phyloP scores from a whole-genome alignment of 2,888 invertebrate species.

The Agriotes lineatus region DNA sequence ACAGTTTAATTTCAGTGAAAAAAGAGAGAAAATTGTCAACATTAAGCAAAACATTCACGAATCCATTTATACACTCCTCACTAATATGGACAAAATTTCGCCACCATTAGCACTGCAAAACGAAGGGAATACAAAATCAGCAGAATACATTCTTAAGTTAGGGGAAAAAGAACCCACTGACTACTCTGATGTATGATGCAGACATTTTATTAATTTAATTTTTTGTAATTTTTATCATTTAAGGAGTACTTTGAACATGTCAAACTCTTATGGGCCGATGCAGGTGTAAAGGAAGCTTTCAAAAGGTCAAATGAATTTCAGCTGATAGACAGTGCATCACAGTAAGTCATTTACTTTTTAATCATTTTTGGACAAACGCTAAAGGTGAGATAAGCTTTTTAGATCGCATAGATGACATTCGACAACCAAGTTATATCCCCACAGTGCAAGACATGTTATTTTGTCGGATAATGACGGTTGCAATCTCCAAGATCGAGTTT shows the following conservation, averaged over 20 bases:
- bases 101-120: constrained; percentile 68
- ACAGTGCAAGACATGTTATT: constrained; percentile 82
- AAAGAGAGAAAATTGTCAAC: constrained; percentile 74
- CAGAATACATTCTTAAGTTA: constrained; percentile 68
- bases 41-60: constrained; percentile 83
- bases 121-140: constrained; percentile 66
- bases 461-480: constrained; percentile 80
- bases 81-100: constrained; percentile 68
- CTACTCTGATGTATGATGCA: constrained; percentile 74
- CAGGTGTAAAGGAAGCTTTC: constrained; percentile 78
- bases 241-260: constrained; percentile 82
- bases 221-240: constrained; percentile 48
- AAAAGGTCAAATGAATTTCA: constrained; percentile 82
- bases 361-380: not conserved
- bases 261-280: constrained; percentile 76
- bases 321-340: constrained; percentile 84
- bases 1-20: constrained; percentile 69
- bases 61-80: constrained; percentile 76
- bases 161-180: constrained; percentile 69
- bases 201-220: too few relatives aligned
- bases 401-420: constrained; percentile 76
- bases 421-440: constrained; percentile 76
- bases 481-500: constrained; percentile 82
- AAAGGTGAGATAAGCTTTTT: constrained; percentile 72
- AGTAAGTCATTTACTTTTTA: constrained; percentile 78